Evolutionary conservation across 2,888 invertebrate genomes (phyloP), one percentile per base, ranked within the genome.

Genomic region (Amphipyra tragopoginis): DNA sequence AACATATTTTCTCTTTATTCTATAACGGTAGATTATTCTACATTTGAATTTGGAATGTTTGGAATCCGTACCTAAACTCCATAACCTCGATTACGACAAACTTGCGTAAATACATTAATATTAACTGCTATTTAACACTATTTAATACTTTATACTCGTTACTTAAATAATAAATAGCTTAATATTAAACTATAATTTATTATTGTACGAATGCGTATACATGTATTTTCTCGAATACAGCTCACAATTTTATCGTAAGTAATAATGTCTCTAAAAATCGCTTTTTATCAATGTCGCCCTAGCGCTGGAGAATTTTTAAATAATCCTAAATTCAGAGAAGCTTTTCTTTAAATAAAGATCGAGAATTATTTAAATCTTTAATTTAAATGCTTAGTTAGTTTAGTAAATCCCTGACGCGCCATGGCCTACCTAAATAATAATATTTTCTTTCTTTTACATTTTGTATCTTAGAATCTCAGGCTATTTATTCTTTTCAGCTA

Each of bases 201-300:
- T 94, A 94, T 94, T 94, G 94, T 94, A 91, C 94, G 90, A 90
- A 92, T 88, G 94, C 94, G 94, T 94, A 94, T 94, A 94, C 94
- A 93, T 90, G 87, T 91, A 91, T 90, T 92, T 91, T 82, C 77
- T 89, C 71, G 87, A 92, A 89, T 93, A 92, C 90, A 93, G 92
- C 92, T 93, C 91, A 92, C 85, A 82, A 78, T 84, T 83, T 79
- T 72, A 75, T 80, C 72, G 73, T 72, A 80, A 78, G 71, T 65
- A 56, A 55, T 72, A 71, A 74, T 64, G 55, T 69, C 55, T 69
- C 45, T 53, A 62, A 48, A 53, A 64, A 29, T 56, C 48, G 43
- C 52, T 48, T 54, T 34, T 40, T 33, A 29, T 53, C 26, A 50
- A 14, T 43, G 49, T 64, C 49, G 15, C 40, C 36, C 43, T 50